Evolutionary conservation across 92 coral and sea anemone species (phyloP).

Genomic region (Actinernus sp.): DNA sequence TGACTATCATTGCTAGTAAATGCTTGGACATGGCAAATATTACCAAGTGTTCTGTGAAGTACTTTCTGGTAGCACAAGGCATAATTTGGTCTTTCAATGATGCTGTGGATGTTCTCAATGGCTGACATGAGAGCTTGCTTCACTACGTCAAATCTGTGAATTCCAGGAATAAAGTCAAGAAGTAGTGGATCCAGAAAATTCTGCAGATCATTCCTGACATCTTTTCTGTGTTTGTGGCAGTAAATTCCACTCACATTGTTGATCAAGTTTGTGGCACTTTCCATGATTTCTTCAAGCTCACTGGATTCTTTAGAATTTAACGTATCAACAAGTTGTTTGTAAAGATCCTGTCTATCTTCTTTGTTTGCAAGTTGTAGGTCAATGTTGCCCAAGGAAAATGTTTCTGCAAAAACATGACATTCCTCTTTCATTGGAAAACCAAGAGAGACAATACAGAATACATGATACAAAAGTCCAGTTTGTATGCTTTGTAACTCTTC

Average conservation of each 20-base stretch:
- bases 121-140: conserved; percentile 2
- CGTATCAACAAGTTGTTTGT: neutral
- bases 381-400: neutral
- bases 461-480: conserved; percentile 7
- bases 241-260: neutral
- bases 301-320: neutral
- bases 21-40: conserved; percentile 14
- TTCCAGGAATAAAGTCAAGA: conserved; percentile 11
- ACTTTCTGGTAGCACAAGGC: conserved; percentile 1
- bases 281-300: neutral
- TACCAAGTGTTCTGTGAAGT: conserved; percentile 24
- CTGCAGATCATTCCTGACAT: conserved; percentile 27
- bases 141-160: neutral
- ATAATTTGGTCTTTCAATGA: neutral
- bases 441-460: conserved; percentile 5
- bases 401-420: neutral
- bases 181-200: conserved; percentile 25
- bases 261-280: neutral
- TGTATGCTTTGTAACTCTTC: conserved; percentile 1
- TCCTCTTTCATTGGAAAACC: conserved; percentile 7
- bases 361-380: neutral
- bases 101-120: neutral
- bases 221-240: conserved; percentile 3
- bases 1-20: neutral
- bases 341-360: neutral